phyloP scores from a whole-genome alignment of 2,888 invertebrate genomes.

The Vanessa cardui region DNA sequence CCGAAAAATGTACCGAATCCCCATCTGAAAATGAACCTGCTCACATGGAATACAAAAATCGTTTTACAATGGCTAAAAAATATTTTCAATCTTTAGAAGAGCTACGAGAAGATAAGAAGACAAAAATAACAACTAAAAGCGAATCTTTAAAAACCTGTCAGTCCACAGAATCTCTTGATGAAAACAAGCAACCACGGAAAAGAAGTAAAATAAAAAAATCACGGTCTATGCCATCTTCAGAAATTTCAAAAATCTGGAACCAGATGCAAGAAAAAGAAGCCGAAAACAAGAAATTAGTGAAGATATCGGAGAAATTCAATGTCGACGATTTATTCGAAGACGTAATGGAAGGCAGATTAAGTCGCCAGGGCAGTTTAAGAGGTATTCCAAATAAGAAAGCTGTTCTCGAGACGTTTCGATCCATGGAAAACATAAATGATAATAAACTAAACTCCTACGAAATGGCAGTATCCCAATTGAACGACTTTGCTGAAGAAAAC shows the following conservation, averaged over 20 bases:
- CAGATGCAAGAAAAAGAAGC: conserved; percentile 59
- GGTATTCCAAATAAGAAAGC: conserved; percentile 81
- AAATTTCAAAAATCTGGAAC: conserved; percentile 70
- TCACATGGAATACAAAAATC: conserved; percentile 69
- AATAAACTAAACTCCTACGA: conserved; percentile 69
- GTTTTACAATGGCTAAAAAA: conserved; percentile 75
- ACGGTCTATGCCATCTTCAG: conserved; percentile 73
- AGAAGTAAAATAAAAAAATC: conserved; percentile 63
- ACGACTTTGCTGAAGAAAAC: conserved; percentile 65
- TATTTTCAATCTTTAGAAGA: conserved; percentile 79
- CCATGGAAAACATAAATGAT: conserved; percentile 75
- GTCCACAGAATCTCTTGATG: conserved; percentile 67
- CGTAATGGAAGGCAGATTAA: conserved; percentile 73
- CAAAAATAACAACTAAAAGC: conserved; percentile 68
- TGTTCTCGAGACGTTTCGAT: conserved; percentile 77
- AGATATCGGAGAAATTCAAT: conserved; percentile 79
- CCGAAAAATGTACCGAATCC: conserved; percentile 55
- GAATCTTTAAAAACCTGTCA: conserved; percentile 62
- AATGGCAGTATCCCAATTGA: conserved; percentile 62
- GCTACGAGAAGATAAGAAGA: conserved; percentile 59
- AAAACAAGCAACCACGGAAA: conserved; percentile 46
- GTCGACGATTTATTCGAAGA: conserved; percentile 79
- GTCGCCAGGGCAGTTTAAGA: conserved; percentile 76
- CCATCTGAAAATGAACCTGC: conserved; percentile 51
- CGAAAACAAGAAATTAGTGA: conserved; percentile 60